phyloP scores from a whole-genome alignment of 2,888 invertebrate species.

The Tachina grossa region DNA sequence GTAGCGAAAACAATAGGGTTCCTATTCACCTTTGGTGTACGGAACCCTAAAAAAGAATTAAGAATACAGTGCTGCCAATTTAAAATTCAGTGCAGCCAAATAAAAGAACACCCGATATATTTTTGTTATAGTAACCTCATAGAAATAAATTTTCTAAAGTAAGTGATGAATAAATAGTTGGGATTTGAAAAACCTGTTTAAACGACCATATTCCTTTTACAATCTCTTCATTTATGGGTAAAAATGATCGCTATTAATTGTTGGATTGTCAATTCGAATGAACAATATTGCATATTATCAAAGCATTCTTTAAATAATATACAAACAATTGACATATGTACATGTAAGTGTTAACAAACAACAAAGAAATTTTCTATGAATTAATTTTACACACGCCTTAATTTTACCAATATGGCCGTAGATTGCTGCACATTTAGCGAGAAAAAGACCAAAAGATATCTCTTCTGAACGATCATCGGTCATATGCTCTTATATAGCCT shows the following conservation, averaged over 20 bases:
- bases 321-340: not conserved
- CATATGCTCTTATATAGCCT: too few species aligned
- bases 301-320: not conserved
- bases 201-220: not conserved
- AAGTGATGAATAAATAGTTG: slow-evolving; percentile 7
- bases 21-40: too few species aligned
- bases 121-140: not conserved
- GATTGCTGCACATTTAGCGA: too few species aligned
- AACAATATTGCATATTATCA: not conserved
- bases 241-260: not conserved
- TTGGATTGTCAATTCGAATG: not conserved
- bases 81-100: too few species aligned
- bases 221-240: not conserved
- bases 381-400: too few species aligned
- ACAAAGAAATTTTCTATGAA: not conserved
- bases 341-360: not conserved
- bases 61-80: too few species aligned
- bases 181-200: not conserved
- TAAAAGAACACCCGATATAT: too few species aligned
- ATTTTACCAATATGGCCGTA: too few species aligned
- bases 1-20: too few species aligned
- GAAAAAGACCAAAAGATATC: too few species aligned
- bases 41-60: too few species aligned
- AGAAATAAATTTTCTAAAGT: not conserved
- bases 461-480: too few species aligned